Percentiles rank a stretch among this genome's conserved stretches.
phyloP scores from a whole-genome alignment of 1,140 invertebrate species.

The Drosophila nebulosa region DNA sequence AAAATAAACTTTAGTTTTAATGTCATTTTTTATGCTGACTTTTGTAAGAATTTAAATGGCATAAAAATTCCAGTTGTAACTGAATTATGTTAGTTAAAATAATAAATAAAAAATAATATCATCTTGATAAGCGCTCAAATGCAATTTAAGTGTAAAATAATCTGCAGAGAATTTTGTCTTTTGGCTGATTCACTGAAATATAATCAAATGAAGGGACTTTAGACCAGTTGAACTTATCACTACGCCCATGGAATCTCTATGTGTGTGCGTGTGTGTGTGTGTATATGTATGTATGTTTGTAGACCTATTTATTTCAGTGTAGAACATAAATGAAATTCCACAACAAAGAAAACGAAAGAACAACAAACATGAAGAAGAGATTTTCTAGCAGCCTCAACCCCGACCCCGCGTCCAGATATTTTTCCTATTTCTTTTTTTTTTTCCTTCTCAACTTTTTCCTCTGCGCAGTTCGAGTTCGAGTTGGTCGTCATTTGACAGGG shows the following conservation, averaged over 20 bases:
- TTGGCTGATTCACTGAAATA: too few relatives aligned
- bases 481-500: constrained; percentile 7
- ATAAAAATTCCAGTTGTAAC: too few relatives aligned
- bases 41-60: too few relatives aligned
- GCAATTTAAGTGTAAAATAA: too few relatives aligned
- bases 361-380: constrained; percentile 41
- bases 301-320: constrained; percentile 24
- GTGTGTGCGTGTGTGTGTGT: neutral
- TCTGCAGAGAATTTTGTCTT: too few relatives aligned
- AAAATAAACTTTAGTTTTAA: too few relatives aligned
- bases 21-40: too few relatives aligned
- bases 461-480: constrained; percentile 38
- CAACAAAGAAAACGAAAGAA: constrained; percentile 42
- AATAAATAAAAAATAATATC: too few relatives aligned
- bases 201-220: too few relatives aligned
- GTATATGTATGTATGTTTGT: neutral
- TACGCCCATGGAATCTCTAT: neutral
- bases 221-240: too few relatives aligned
- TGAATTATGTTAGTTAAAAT: too few relatives aligned
- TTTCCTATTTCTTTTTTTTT: constrained; percentile 24
- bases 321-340: constrained; percentile 72
- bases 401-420: constrained; percentile 35
- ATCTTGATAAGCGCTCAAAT: too few relatives aligned
- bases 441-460: constrained; percentile 21
- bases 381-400: constrained; percentile 43